phyloP scores from a whole-genome alignment of 2,797 vertebrate genomes.

The Aratinga solstitialis region DNA sequence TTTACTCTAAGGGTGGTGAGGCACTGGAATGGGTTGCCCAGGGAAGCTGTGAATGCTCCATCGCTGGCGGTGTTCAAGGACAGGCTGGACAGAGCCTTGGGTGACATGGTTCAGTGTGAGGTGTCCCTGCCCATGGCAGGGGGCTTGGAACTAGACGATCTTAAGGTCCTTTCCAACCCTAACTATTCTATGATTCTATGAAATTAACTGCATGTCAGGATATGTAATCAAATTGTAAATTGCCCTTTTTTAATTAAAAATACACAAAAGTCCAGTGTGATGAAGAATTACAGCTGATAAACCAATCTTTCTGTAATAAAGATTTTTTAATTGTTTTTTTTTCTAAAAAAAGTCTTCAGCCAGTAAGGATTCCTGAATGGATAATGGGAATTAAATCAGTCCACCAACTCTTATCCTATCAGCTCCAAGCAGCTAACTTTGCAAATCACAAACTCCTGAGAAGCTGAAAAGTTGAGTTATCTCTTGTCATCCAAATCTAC shows the following conservation, averaged over 20 bases:
- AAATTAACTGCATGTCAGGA: background rate
- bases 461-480: background rate
- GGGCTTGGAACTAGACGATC: too few relatives aligned
- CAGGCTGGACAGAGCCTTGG: too few relatives aligned
- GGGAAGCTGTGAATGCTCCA: too few relatives aligned
- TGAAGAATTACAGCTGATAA: background rate
- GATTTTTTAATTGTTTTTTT: background rate
- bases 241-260: background rate
- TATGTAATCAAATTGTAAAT: background rate
- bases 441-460: background rate
- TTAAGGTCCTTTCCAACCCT: too few relatives aligned
- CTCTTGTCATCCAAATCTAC: background rate
- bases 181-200: background rate
- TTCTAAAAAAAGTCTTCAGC: background rate
- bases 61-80: too few relatives aligned
- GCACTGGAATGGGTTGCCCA: too few relatives aligned
- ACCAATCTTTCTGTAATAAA: background rate
- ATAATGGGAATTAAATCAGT: background rate
- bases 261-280: background rate
- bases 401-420: background rate
- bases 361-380: background rate
- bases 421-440: background rate
- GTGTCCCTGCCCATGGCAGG: too few relatives aligned
- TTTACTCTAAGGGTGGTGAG: too few relatives aligned
- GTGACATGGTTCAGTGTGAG: too few relatives aligned